These are phyloP conservation scores for Acrocyrtus sp. DNA, from an alignment of 2,888 invertebrate genomes.

Conservation along the genomic window DNA sequence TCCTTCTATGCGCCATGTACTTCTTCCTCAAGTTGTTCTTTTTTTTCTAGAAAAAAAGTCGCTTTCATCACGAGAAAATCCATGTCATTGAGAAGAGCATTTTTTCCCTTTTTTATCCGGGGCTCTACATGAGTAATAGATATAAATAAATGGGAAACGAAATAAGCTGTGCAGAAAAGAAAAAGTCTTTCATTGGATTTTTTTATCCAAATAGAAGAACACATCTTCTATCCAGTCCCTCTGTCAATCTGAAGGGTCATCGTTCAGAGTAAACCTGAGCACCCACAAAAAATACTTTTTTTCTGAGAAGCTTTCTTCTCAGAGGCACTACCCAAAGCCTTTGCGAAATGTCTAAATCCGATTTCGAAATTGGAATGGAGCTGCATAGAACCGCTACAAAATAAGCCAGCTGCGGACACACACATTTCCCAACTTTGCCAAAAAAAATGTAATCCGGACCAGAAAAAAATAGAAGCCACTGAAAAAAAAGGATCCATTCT, in stretches of 20 bases:
- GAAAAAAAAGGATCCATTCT: too few species aligned
- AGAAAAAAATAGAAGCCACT: too few species aligned
- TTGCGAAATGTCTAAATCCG: too few species aligned
- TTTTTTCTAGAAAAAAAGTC: conserved; percentile 41
- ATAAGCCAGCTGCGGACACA: neutral
- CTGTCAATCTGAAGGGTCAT: conserved; percentile 24
- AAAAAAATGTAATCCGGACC: neutral
- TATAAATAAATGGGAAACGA: neutral
- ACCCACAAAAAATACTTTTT: neutral
- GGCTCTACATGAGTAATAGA: conserved; percentile 30
- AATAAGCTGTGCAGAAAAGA: neutral
- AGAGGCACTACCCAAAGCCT: too few species aligned
- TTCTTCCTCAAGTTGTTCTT: conserved; percentile 7
- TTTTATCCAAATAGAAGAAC: too few species aligned
- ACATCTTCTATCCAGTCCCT: neutral
- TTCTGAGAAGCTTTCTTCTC: too few species aligned
- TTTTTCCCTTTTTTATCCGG: conserved; percentile 36
- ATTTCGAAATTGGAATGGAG: neutral
- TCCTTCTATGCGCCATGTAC: neutral
- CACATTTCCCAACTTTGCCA: neutral
- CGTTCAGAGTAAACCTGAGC: neutral
- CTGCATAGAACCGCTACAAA: neutral
- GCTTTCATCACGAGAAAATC: conserved; percentile 50
- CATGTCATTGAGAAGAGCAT: conserved; percentile 46
- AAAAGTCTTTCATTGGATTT: neutral